Evolutionary conservation across 2,797 vertebrate genomes (phyloP).

Genomic region (Periparus ater): DNA sequence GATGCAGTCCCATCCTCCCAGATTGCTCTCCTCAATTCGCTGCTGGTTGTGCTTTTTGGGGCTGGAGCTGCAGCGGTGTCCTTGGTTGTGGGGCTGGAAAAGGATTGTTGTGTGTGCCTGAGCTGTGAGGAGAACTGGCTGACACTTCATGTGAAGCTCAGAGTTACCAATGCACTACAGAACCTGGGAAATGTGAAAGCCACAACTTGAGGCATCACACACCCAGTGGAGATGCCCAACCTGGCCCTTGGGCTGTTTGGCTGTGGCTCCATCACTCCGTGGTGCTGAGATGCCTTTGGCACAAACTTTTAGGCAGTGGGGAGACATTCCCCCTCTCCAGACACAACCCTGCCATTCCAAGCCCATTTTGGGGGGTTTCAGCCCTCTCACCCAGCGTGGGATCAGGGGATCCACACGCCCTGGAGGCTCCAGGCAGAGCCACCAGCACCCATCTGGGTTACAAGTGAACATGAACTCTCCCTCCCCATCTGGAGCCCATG

Average conservation of each 20-base stretch:
- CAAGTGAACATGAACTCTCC: slow-evolving; percentile 75
- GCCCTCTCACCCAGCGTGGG: neutral
- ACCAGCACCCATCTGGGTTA: slow-evolving; percentile 73
- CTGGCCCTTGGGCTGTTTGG: neutral
- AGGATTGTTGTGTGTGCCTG: too few species aligned
- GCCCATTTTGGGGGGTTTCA: slow-evolving; percentile 22
- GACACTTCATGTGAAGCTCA: too few species aligned
- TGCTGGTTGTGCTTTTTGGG: too few species aligned
- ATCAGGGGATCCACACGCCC: slow-evolving; percentile 58
- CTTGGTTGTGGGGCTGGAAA: too few species aligned
- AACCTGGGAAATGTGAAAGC: too few species aligned
- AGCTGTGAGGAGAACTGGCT: too few species aligned
- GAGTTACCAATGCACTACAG: too few species aligned
- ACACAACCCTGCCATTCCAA: slow-evolving; percentile 25
- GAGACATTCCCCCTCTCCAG: neutral
- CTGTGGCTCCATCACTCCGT: neutral
- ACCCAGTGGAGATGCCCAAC: neutral
- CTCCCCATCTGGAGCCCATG: slow-evolving; percentile 89
- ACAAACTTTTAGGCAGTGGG: neutral
- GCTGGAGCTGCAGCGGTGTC: too few species aligned
- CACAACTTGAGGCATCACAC: too few species aligned
- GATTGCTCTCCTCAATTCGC: too few species aligned
- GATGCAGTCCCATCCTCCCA: too few species aligned
- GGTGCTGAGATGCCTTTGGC: neutral
- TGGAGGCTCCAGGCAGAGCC: slow-evolving; percentile 61